A percentile compares a stretch with the other conserved stretches of the same genome.
Evolutionary conservation across 2,888 invertebrate genomes (phyloP).

Genomic region (Eristalis intricaria): DNA sequence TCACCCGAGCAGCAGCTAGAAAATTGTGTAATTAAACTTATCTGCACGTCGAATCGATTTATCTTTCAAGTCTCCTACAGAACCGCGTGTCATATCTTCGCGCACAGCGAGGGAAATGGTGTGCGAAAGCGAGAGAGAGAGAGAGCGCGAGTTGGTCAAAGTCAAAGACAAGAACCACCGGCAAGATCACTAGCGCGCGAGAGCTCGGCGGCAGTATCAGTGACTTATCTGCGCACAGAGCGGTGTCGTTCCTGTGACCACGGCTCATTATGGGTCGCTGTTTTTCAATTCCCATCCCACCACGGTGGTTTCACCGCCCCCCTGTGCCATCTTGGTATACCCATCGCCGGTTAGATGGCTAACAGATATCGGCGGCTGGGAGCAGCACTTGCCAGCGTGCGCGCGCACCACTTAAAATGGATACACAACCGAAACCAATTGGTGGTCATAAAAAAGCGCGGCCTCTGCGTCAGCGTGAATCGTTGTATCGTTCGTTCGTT

Average conservation of each 20-base stretch:
- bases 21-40: constrained; percentile 72
- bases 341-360: constrained; percentile 42
- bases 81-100: constrained; percentile 67
- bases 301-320: not conserved
- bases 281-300: constrained; percentile 41
- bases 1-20: constrained; percentile 59
- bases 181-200: constrained; percentile 44
- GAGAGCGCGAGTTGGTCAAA: constrained; percentile 22
- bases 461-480: constrained; percentile 49
- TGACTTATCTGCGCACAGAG: constrained; percentile 68
- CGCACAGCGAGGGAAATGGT: not conserved
- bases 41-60: constrained; percentile 68
- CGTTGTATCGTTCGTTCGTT: not conserved
- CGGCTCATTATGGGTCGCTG: constrained; percentile 67
- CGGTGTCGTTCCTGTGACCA: constrained; percentile 67
- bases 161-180: constrained; percentile 62
- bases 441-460: constrained; percentile 66
- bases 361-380: constrained; percentile 42
- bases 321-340: not conserved
- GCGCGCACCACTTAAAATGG: constrained; percentile 71
- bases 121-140: not conserved
- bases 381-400: constrained; percentile 60
- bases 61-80: constrained; percentile 67
- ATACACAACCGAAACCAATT: constrained; percentile 69
- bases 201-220: constrained; percentile 62